These are phyloP conservation scores for Amblyopsis rosae DNA, from an alignment of 2,113 vertebrate species.

Conservation along the genomic window DNA sequence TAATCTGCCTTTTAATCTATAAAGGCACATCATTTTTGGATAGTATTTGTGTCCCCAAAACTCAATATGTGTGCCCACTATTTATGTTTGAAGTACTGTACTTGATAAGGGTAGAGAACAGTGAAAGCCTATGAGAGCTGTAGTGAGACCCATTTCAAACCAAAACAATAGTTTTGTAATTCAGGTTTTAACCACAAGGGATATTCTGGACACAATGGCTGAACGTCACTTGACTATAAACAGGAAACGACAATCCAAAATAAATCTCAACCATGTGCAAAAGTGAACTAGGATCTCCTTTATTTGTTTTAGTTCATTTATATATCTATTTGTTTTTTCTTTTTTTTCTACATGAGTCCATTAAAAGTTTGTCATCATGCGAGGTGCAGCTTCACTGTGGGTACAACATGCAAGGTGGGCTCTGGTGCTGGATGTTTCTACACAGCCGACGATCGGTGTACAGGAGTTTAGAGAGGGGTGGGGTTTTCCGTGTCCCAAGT, in stretches of 20 bases:
- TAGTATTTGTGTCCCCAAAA: no score
- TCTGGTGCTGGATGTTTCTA: slow-evolving; percentile 56
- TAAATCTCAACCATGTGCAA: slow-evolving; percentile 63
- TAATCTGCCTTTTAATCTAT: no score
- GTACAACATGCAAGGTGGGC: slow-evolving; percentile 76
- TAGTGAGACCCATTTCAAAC: no score
- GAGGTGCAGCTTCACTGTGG: slow-evolving; percentile 79
- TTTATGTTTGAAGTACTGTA: no score
- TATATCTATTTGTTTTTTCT: slow-evolving; percentile 64
- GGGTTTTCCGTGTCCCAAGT: slow-evolving; percentile 7
- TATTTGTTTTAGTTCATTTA: slow-evolving; percentile 74
- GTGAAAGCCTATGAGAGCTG: no score
- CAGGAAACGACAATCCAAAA: slow-evolving; percentile 27
- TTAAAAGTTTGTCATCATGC: slow-evolving; percentile 80
- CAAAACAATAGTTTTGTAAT: no score
- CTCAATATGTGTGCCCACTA: no score
- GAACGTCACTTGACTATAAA: background rate
- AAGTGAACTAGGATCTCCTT: slow-evolving; percentile 81
- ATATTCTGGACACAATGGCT: no score
- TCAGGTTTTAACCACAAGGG: background rate
- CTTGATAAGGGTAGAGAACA: no score
- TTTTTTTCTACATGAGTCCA: slow-evolving; percentile 74
- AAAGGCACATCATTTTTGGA: no score
- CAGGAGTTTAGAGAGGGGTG: slow-evolving; percentile 4
- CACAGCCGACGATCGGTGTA: slow-evolving; percentile 45